phyloP scores from a whole-genome alignment of 2,797 vertebrate species.

The Poeciliopsis infans region DNA sequence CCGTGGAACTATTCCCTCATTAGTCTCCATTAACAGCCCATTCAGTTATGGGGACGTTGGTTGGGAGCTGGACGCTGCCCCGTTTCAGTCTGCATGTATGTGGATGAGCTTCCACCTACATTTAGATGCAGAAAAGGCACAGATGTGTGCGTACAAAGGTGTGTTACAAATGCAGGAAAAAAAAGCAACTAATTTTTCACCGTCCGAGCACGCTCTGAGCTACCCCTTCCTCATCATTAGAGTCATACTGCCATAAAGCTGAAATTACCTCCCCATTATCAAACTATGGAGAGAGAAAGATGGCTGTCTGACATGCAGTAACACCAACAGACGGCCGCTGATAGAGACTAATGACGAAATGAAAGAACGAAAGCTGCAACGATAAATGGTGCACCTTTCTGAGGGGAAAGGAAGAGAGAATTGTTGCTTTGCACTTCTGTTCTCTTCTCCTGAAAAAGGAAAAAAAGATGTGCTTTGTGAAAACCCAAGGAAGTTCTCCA shows the following conservation, averaged over 20 bases:
- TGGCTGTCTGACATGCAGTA: constrained; percentile 65
- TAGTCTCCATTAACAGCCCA: constrained; percentile 74
- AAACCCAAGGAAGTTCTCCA: background rate
- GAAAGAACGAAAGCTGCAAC: constrained; percentile 71
- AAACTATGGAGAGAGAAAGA: constrained; percentile 61
- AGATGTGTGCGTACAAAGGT: constrained; percentile 26
- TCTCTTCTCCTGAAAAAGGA: constrained; percentile 5
- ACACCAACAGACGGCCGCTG: constrained; percentile 70
- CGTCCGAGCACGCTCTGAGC: constrained; percentile 43
- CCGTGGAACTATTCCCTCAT: constrained; percentile 66
- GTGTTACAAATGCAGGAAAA: background rate
- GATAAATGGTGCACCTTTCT: constrained; percentile 59
- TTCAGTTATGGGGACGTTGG: constrained; percentile 56
- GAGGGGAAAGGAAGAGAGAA: constrained; percentile 48
- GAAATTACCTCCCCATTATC: constrained; percentile 75
- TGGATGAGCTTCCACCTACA: background rate
- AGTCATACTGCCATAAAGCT: constrained; percentile 60
- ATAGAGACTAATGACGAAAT: constrained; percentile 77
- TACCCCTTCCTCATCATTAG: constrained; percentile 61
- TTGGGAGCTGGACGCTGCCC: constrained; percentile 51
- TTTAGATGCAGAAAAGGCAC: constrained; percentile 6
- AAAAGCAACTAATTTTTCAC: constrained; percentile 34
- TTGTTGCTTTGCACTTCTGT: constrained; percentile 24
- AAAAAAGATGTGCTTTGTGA: background rate
- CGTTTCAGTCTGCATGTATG: constrained; percentile 9